Conservation (phyloP, 2,888 invertebrate species). For the Plebejus melissa region DNA sequence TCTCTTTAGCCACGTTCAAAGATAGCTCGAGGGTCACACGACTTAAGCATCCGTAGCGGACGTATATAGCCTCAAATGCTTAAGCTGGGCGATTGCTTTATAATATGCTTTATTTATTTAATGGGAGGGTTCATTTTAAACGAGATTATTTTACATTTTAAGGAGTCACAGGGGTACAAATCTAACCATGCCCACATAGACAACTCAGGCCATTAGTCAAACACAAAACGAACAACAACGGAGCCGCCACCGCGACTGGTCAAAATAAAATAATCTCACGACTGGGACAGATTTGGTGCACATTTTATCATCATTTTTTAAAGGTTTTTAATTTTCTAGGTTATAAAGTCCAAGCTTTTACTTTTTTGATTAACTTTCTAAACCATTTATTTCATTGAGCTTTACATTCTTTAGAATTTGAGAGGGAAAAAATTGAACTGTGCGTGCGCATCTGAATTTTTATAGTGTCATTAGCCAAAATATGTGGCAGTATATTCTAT, state of each 20-base stretch:
- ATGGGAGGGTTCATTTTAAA: slow-evolving; percentile 41
- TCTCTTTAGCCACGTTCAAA: slow-evolving; percentile 1
- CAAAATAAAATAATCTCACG: slow-evolving; percentile 72
- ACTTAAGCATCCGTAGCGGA: slow-evolving; percentile 24
- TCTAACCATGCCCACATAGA: slow-evolving; percentile 59
- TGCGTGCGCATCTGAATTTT: slow-evolving; percentile 15
- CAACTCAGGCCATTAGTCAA: slow-evolving; percentile 66
- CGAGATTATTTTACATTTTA: slow-evolving; percentile 64
- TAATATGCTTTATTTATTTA: slow-evolving; percentile 53
- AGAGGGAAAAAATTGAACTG: not conserved
- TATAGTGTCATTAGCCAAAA: slow-evolving; percentile 4
- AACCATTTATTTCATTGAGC: not conserved
- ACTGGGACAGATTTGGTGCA: slow-evolving; percentile 51
- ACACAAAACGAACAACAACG: slow-evolving; percentile 61
- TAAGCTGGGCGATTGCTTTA: slow-evolving; percentile 58
- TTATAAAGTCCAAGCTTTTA: not conserved
- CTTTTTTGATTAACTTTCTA: not conserved
- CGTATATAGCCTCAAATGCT: slow-evolving; percentile 48
- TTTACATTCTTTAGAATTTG: slow-evolving; percentile 7
- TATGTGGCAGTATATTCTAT: slow-evolving; percentile 5
- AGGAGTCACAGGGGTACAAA: slow-evolving; percentile 42
- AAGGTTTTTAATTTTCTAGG: not conserved
- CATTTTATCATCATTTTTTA: not conserved
- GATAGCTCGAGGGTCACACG: slow-evolving; percentile 20
- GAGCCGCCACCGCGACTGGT: slow-evolving; percentile 31